These are phyloP conservation scores for Drosophila pullipes DNA, from an alignment of 2,888 invertebrate species.

Conservation along the genomic window DNA sequence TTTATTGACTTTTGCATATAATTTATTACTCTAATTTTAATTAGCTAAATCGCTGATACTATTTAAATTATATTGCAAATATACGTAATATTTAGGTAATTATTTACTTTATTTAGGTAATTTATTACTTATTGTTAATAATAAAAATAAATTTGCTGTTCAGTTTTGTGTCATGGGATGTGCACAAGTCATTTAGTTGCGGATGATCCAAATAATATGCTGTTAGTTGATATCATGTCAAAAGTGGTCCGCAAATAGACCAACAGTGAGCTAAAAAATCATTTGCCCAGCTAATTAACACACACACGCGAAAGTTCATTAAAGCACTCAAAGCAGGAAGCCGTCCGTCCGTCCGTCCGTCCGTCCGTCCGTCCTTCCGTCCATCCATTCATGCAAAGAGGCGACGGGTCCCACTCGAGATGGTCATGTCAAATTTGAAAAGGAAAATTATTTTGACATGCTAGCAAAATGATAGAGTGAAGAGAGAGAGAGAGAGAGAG, in stretches of 20 bases:
- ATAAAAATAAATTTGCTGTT: neutral
- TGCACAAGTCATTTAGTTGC: neutral
- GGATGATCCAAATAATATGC: slow-evolving; percentile 14
- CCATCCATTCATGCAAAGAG: slow-evolving; percentile 22
- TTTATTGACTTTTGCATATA: neutral
- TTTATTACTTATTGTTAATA: neutral
- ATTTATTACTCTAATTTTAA: neutral
- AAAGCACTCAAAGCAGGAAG: slow-evolving; percentile 45
- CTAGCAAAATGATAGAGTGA: neutral
- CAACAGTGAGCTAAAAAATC: slow-evolving; percentile 25
- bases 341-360: neutral
- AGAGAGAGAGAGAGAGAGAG: neutral
- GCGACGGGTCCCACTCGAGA: slow-evolving; percentile 48
- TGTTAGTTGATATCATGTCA: slow-evolving; percentile 12
- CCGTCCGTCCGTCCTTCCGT: neutral
- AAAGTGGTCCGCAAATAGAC: neutral
- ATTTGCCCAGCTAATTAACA: slow-evolving; percentile 54
- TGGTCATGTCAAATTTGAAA: slow-evolving; percentile 62
- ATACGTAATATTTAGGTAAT: neutral
- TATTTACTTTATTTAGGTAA: neutral
- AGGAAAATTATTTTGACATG: slow-evolving; percentile 61
- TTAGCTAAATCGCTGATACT: no score
- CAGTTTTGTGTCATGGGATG: neutral
- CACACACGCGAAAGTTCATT: slow-evolving; percentile 48
- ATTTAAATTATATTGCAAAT: neutral